phyloP scores from a whole-genome alignment of 2,888 invertebrate species.

The Lottia gigantea region DNA sequence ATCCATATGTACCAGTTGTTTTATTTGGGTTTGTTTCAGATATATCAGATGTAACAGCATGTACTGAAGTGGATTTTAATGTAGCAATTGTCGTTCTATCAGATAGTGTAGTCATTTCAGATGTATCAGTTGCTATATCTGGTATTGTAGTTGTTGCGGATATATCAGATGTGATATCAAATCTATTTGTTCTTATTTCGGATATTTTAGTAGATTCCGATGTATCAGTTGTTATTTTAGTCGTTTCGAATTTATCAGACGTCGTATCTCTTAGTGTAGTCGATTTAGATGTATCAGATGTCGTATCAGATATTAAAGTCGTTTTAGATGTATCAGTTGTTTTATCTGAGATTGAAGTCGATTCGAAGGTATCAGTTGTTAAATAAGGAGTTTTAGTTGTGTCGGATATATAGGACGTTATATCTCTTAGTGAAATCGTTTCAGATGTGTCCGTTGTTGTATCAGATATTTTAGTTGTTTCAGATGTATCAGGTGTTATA shows the following conservation, averaged over 20 bases:
- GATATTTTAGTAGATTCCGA: too few species aligned
- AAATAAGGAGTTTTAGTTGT: neutral
- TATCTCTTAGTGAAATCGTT: neutral
- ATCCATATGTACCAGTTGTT: too few species aligned
- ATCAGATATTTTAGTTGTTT: neutral
- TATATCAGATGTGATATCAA: neutral
- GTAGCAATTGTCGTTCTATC: neutral
- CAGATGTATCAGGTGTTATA: constrained; percentile 6
- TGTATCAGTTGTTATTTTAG: too few species aligned
- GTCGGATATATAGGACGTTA: too few species aligned
- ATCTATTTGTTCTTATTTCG: too few species aligned
- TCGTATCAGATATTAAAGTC: neutral
- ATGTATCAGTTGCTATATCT: neutral
- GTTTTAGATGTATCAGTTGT: neutral
- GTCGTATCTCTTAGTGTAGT: too few species aligned
- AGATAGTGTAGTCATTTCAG: neutral
- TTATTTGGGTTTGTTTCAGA: neutral
- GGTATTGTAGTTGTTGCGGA: neutral
- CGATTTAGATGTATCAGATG: neutral
- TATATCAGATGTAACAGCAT: neutral
- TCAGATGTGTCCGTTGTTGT: neutral
- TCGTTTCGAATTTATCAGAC: too few species aligned
- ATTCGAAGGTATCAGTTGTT: too few species aligned
- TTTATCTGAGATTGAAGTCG: too few species aligned
- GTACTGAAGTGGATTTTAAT: neutral